A percentile compares a stretch with the other conserved stretches of the same genome.
Evolutionary conservation across 2,113 vertebrate genomes (phyloP).

Genomic region (Hiodon alosoides): DNA sequence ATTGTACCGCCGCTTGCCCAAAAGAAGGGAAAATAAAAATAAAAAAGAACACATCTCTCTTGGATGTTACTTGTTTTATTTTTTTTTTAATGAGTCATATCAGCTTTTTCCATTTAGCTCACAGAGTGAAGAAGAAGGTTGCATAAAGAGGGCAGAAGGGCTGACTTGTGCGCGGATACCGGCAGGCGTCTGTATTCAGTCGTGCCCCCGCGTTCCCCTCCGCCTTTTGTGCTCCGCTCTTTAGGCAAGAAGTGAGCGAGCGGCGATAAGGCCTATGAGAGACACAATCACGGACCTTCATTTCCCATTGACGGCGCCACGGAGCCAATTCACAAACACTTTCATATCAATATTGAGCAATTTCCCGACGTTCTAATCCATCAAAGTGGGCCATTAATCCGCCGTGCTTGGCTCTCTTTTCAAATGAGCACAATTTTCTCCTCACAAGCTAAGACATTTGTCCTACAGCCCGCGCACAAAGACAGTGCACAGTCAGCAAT

Average conservation of each 20-base stretch:
- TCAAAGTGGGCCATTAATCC: constrained; percentile 97
- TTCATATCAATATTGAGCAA: constrained; percentile 99
- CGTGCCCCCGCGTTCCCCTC: constrained; percentile 56
- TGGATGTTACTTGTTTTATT: constrained; percentile 59
- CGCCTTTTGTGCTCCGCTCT: constrained; percentile 74
- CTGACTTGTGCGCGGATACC: constrained; percentile 61
- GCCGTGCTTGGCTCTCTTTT: constrained; percentile 74
- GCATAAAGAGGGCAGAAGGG: constrained; percentile 63
- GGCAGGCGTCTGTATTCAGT: constrained; percentile 52
- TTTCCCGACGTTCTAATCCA: constrained; percentile 98
- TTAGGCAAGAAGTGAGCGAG: constrained; percentile 63
- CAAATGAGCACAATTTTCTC: constrained; percentile 88
- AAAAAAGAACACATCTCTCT: constrained; percentile 60
- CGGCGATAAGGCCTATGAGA: constrained; percentile 70
- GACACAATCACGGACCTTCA: constrained; percentile 69
- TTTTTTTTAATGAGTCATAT: constrained; percentile 66
- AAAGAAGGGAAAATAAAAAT: constrained; percentile 52
- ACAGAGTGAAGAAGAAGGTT: constrained; percentile 81
- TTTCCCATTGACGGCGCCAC: constrained; percentile 65
- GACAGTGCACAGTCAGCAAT: constrained; percentile 79
- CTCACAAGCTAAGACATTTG: constrained; percentile 85
- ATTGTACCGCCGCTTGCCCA: constrained; percentile 50
- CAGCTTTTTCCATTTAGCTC: constrained; percentile 74
- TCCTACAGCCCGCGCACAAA: constrained; percentile 84
- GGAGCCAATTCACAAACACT: constrained; percentile 83